Evolutionary conservation across 2,888 invertebrate species (phyloP), one percentile per base, ranked within the genome.

Genomic region (Protodeltote pygarga): DNA sequence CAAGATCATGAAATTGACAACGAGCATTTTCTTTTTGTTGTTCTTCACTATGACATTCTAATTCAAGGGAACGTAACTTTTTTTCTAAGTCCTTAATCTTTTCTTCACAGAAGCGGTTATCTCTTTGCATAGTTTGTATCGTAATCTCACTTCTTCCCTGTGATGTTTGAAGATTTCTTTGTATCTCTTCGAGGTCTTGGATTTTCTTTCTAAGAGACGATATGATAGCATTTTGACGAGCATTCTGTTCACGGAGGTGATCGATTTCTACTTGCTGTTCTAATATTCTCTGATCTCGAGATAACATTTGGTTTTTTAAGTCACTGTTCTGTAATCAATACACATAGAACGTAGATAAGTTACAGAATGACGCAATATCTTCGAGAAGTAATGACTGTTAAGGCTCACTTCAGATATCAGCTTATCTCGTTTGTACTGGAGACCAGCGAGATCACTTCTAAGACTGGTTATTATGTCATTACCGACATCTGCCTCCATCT

Each of bases 381-480:
- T n/a, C 1, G 17, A 14, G n/a, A 19, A 23, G 8, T 3, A 23
- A 32, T 33, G 16, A 11, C 9, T 5, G 27, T 45, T 25, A n/a
- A 14, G 11, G 55, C 80, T 93, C 83, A 97, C 95, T 93, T 97
- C 97, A 35, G 94, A 93, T 54, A 94, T 90, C 13, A 97, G 92
- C 49, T 96, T 95, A 79, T 97, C 97, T 52, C 96, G 93, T 86
- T 97, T 97, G 81, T 96, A 97, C 75, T 96, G 96, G 32, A 97
- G 89, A 2, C 95, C 97, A 10, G 97, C 97, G 65, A 97, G 87
- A 83, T 97, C 97, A 84, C 97, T 97, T 65, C 96, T 94, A 50
- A 97, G 87, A 5, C 95, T 93, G 21, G 96, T 96, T 16, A 95
- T 93, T 65, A 96, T 85, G 81, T 97, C 97, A 75, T 95, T 93